Evolutionary conservation across 1,140 invertebrate genomes (phyloP).

Genomic region (Reticulitermes speratus): DNA sequence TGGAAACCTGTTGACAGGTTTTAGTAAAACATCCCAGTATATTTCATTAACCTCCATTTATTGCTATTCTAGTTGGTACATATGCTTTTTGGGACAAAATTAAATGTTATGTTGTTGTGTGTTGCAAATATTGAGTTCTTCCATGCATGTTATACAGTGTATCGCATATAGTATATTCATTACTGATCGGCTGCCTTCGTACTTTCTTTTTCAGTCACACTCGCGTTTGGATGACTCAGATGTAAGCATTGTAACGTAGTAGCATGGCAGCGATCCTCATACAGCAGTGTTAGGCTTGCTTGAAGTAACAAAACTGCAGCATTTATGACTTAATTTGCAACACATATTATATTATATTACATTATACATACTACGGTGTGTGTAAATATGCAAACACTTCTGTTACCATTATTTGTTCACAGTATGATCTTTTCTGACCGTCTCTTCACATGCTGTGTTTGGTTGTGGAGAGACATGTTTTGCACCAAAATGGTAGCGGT

Average conservation of each 20-base stretch:
- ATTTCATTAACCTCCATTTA: too few species aligned
- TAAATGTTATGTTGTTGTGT: too few species aligned
- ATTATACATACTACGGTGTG: too few species aligned
- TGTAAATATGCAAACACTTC: too few species aligned
- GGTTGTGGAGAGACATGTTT: background rate
- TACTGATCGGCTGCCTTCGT: background rate
- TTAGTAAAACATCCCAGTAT: too few species aligned
- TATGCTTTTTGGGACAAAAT: too few species aligned
- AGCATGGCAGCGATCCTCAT: background rate
- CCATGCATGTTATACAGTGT: too few species aligned
- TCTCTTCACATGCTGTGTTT: background rate
- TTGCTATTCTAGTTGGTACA: too few species aligned
- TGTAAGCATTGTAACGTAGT: conserved; percentile 45
- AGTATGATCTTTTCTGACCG: background rate
- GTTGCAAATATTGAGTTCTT: too few species aligned
- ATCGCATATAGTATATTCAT: too few species aligned
- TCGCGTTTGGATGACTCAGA: conserved; percentile 52
- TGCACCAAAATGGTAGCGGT: background rate
- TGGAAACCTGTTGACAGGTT: too few species aligned
- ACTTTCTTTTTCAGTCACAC: conserved; percentile 36
- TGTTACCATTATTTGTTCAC: background rate
- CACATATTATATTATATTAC: too few species aligned
- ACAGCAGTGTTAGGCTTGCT: background rate
- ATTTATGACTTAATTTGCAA: background rate
- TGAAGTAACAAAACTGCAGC: background rate